phyloP scores from a whole-genome alignment of 2,113 vertebrate genomes.

The Cyphomyrus plagiostoma region DNA sequence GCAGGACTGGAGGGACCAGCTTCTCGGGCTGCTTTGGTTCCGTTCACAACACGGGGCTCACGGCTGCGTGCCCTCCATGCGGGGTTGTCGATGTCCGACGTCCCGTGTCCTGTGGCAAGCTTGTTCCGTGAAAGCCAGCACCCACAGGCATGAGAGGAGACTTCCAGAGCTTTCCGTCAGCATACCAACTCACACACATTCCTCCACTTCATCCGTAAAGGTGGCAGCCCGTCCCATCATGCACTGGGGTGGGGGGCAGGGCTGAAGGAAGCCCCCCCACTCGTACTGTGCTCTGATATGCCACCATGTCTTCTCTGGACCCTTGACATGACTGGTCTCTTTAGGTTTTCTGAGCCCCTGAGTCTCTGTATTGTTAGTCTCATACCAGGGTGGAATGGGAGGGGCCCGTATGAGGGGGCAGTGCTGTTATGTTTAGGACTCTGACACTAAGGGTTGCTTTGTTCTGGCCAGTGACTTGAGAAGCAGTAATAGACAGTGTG shows the following conservation, averaged over 20 bases:
- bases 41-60: too few relatives aligned
- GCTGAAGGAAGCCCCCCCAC: neutral
- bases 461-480: conserved; percentile 14
- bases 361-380: neutral
- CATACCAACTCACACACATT: neutral
- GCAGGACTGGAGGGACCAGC: neutral
- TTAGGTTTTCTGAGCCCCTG: neutral
- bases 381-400: neutral
- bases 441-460: neutral
- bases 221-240: neutral
- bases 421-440: conserved; percentile 26
- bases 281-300: neutral
- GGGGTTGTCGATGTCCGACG: neutral
- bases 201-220: neutral
- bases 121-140: neutral
- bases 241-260: neutral
- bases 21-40: neutral
- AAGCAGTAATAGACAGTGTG: neutral
- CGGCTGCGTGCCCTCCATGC: neutral
- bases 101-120: neutral
- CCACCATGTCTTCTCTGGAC: neutral
- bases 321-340: neutral
- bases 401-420: conserved; percentile 22
- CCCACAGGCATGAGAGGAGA: neutral
- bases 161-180: neutral